These are phyloP conservation scores for Actias luna DNA, from an alignment of 2,888 invertebrate species.

Conservation along the genomic window DNA sequence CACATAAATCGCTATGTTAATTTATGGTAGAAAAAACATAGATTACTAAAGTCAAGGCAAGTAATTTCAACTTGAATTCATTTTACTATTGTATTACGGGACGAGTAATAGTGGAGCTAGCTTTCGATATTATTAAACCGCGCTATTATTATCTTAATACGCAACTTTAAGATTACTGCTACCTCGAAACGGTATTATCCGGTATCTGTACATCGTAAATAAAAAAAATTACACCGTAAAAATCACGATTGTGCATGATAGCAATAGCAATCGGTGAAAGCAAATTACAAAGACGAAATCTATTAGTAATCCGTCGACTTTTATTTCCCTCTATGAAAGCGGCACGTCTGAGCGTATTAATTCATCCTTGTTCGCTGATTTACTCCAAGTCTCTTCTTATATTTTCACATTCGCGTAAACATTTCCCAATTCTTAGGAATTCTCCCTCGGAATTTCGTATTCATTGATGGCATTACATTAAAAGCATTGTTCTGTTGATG, in stretches of 20 bases:
- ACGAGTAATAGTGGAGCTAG: neutral
- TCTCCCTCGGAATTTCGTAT: slow-evolving; percentile 67
- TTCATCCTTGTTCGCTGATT: slow-evolving; percentile 55
- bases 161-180: slow-evolving; percentile 23
- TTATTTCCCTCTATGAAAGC: slow-evolving; percentile 55
- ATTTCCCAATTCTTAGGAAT: slow-evolving; percentile 49
- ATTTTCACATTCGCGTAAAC: slow-evolving; percentile 38
- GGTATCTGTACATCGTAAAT: slow-evolving; percentile 22
- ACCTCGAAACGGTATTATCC: slow-evolving; percentile 17
- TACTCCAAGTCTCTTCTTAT: slow-evolving; percentile 51
- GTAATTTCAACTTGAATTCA: neutral
- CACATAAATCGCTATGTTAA: too few relatives aligned
- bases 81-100: neutral
- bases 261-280: slow-evolving; percentile 59
- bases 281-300: slow-evolving; percentile 52
- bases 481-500: slow-evolving; percentile 67
- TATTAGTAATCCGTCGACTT: slow-evolving; percentile 56
- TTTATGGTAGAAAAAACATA: too few relatives aligned
- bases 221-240: slow-evolving; percentile 33
- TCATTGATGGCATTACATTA: slow-evolving; percentile 76
- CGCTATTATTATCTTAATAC: slow-evolving; percentile 12
- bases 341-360: slow-evolving; percentile 61
- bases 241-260: slow-evolving; percentile 32
- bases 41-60: too few relatives aligned
- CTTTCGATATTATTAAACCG: neutral